These are phyloP conservation scores for Uropsilus gracilis DNA, from an alignment of 2,113 vertebrate genomes.

Conservation along the genomic window DNA sequence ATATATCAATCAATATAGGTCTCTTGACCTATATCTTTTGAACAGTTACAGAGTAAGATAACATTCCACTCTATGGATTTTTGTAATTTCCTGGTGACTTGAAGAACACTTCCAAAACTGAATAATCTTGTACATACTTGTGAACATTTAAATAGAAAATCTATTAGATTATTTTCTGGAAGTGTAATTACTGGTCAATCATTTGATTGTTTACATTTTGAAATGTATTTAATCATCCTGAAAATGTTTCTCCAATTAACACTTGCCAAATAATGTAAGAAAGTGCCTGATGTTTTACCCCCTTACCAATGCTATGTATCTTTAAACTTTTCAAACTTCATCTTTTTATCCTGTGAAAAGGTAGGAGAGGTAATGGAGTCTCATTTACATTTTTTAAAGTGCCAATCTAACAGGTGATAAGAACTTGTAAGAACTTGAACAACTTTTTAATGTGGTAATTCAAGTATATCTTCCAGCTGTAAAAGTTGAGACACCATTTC, in stretches of 20 bases:
- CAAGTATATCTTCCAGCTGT: background rate
- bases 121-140: background rate
- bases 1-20: background rate
- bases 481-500: background rate
- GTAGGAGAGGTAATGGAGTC: background rate
- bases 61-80: background rate
- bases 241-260: background rate
- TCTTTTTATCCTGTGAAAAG: background rate
- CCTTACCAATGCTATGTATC: background rate
- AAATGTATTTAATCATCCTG: background rate
- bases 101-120: background rate
- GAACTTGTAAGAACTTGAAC: background rate
- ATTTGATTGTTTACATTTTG: background rate
- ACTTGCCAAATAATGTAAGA: background rate
- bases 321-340: background rate
- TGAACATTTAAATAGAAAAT: background rate
- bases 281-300: background rate
- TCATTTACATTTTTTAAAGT: background rate
- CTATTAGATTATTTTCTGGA: background rate
- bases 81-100: background rate
- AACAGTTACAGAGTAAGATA: background rate
- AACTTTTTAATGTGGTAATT: conserved; percentile 35
- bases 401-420: background rate
- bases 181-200: background rate
- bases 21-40: background rate